phyloP scores from a whole-genome alignment of 2,888 invertebrate species.

The Sesia apiformis region DNA sequence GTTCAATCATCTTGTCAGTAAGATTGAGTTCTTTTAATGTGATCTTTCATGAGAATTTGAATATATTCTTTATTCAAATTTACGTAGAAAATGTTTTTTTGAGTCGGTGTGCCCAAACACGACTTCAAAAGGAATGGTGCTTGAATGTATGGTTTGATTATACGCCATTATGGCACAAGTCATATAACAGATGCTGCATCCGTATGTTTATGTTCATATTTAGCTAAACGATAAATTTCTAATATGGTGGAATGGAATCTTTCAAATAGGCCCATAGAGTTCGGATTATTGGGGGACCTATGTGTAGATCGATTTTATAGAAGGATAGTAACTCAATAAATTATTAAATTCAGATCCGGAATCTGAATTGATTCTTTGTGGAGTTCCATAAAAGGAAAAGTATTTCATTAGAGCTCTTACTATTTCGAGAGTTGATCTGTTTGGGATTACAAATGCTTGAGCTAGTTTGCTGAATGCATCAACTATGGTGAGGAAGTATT shows the following conservation, averaged over 20 bases:
- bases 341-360: conserved; percentile 23
- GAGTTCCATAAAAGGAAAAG: conserved; percentile 15
- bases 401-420: conserved; percentile 17
- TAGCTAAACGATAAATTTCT: conserved; percentile 19
- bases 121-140: conserved; percentile 15
- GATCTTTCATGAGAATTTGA: too few relatives aligned
- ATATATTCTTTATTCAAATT: too few relatives aligned
- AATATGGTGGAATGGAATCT: conserved; percentile 16
- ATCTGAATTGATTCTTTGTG: conserved; percentile 15
- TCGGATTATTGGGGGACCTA: too few relatives aligned
- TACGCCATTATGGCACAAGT: conserved; percentile 17
- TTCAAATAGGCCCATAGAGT: too few relatives aligned
- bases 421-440: conserved; percentile 16
- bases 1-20: too few relatives aligned
- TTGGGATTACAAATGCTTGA: conserved; percentile 15
- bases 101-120: conserved; percentile 17
- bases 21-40: too few relatives aligned
- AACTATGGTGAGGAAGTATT: conserved; percentile 10
- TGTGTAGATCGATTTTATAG: too few relatives aligned
- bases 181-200: conserved; percentile 17
- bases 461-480: conserved; percentile 21
- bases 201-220: conserved; percentile 12
- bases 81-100: too few relatives aligned
- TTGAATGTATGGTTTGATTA: conserved; percentile 15
- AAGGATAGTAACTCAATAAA: too few relatives aligned